Evolutionary conservation across 2,888 invertebrate species (phyloP).

Genomic region (Nomada fucata): DNA sequence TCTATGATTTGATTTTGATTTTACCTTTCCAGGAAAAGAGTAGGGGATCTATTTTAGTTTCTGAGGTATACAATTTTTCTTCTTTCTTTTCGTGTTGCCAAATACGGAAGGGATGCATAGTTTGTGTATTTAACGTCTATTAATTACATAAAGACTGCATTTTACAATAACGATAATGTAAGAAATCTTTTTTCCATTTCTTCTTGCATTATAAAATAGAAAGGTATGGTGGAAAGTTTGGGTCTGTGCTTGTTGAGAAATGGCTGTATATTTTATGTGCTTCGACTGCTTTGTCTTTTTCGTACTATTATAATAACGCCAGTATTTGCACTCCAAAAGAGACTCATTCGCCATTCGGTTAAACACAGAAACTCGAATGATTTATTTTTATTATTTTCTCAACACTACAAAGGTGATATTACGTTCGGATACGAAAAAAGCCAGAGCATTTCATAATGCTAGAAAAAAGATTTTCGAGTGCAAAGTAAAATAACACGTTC

Average conservation of each 20-base stretch:
- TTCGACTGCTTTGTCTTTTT: conserved; percentile 59
- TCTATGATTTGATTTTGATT: conserved; percentile 69
- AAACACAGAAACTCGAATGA: too few species aligned
- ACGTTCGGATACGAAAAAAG: too few species aligned
- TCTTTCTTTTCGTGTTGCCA: conserved; percentile 70
- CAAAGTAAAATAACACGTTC: too few species aligned
- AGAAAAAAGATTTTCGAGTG: too few species aligned
- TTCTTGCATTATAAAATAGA: conserved; percentile 22
- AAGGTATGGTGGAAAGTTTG: conserved; percentile 20
- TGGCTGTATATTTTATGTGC: conserved; percentile 54
- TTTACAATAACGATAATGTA: conserved; percentile 17
- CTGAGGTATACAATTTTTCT: conserved; percentile 78
- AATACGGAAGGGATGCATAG: conserved; percentile 38
- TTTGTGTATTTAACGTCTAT: conserved; percentile 54
- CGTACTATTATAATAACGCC: conserved; percentile 33
- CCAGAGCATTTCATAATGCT: too few species aligned
- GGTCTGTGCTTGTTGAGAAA: conserved; percentile 50
- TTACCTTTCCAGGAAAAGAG: conserved; percentile 80
- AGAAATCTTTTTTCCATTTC: conserved; percentile 24
- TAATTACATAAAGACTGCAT: conserved; percentile 33
- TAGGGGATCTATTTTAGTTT: conserved; percentile 79
- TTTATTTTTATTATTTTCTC: too few species aligned
- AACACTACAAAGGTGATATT: too few species aligned
- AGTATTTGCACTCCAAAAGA: too few species aligned
- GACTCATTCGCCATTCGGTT: too few species aligned